These are phyloP conservation scores for human DNA, from an alignment of 2,113 vertebrate genomes.

Conservation along the genomic window GRCh38 chr6:16747001-16747500, in stretches of 20 bases:
- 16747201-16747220: not conserved
- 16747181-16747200: slow-evolving; percentile 67
- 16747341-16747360: slow-evolving; percentile 80
- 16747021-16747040: not conserved
- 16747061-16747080: not conserved
- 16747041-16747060: not conserved
- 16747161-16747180: slow-evolving; percentile 37
- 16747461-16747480: slow-evolving; percentile 84
- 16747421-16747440: slow-evolving; percentile 90
- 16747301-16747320: slow-evolving; percentile 77
- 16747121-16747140: slow-evolving; percentile 66
- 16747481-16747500: slow-evolving; percentile 83
- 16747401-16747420: slow-evolving; percentile 88
- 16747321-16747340: slow-evolving; percentile 74
- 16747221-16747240: slow-evolving; percentile 66
- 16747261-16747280: slow-evolving; percentile 75
- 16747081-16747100: slow-evolving; percentile 36
- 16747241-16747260: slow-evolving; percentile 75
- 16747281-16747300: slow-evolving; percentile 76
- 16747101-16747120: slow-evolving; percentile 63
- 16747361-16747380: slow-evolving; percentile 85
- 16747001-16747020: not conserved
- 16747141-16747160: slow-evolving; percentile 61
- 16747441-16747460: slow-evolving; percentile 88
- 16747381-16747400: slow-evolving; percentile 90